Evolutionary conservation across 2,888 invertebrate species (phyloP), one percentile per base, ranked within the genome.

Genomic region (Venustoraphidia nigricollis): DNA sequence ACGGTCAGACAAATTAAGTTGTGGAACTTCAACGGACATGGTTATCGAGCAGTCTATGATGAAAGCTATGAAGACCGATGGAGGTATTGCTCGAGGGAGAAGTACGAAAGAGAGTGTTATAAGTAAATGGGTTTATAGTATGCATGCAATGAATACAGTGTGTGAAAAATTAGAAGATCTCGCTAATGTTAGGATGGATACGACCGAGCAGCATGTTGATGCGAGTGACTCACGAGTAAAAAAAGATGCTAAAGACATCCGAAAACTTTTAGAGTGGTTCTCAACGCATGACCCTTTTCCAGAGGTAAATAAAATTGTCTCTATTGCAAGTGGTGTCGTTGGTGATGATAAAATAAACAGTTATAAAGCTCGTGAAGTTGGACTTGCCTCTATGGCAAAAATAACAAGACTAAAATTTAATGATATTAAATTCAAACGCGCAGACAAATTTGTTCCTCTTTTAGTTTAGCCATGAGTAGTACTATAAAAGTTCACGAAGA

Each of bases 1-100:
- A 59, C 60, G 62, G 53, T 57, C 63, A 37, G 60, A 64, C 40
- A 63, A 65, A 63, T 55, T 62, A 10, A 59, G 55, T 58, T 62
- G 58, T 60, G 63, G 63, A 55, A 61, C 59, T 57, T 63, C 57
- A 49, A 60, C 62, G 36, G 65, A 63, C 47, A 63, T 63, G 62
- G 50, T 59, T 1, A 64, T 65, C 49, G 58, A 60, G 49, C 59
- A 59, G 46, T 54, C 53, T 8, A 47, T 59, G 49, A 58, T 60
- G 58, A 60, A 59, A 54, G n/a, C 55, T 3, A 58, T 59, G 52
- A 65, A 65, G 59, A 63, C 60, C 59, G 59, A 60, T 58, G 64
- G 64, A 54, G 64, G 63, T 53, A 52, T 64, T 55, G 45, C 62
- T 60, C 63, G 59, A 57, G 62, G 63, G 9, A 55, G 63, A 60